These are phyloP conservation scores for Brenthis daphne DNA, from an alignment of 2,888 invertebrate species.

Conservation along the genomic window DNA sequence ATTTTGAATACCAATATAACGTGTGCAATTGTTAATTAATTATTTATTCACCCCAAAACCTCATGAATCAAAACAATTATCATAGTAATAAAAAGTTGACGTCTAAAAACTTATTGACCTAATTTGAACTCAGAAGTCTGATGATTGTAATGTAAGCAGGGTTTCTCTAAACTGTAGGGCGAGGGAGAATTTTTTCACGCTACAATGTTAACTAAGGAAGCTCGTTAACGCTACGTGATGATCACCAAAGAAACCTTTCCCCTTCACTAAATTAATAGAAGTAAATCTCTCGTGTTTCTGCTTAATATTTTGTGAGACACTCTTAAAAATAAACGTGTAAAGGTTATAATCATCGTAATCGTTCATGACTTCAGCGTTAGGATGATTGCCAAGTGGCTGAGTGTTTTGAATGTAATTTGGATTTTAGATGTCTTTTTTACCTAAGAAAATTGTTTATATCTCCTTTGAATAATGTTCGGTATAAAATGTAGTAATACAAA, in stretches of 20 bases:
- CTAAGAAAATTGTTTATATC: constrained; percentile 18
- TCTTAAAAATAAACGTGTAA: constrained; percentile 38
- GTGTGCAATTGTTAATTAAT: not conserved
- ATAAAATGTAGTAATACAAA: not conserved
- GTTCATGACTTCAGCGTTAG: constrained; percentile 38
- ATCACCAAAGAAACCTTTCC: constrained; percentile 67
- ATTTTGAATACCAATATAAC: too few species aligned
- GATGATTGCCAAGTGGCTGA: constrained; percentile 39
- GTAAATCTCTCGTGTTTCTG: constrained; percentile 54
- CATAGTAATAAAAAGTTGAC: constrained; percentile 24
- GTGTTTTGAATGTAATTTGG: constrained; percentile 32
- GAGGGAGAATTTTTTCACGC: constrained; percentile 73
- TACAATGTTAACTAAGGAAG: constrained; percentile 73
- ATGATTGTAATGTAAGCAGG: constrained; percentile 37
- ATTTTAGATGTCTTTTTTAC: constrained; percentile 29
- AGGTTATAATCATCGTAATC: constrained; percentile 38
- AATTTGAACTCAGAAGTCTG: constrained; percentile 25
- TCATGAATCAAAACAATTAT: constrained; percentile 20
- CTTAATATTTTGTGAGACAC: constrained; percentile 34
- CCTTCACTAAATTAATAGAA: constrained; percentile 65
- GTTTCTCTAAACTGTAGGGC: constrained; percentile 33
- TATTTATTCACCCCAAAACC: constrained; percentile 1
- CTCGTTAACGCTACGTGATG: constrained; percentile 79
- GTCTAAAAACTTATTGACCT: constrained; percentile 28
- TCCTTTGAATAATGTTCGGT: constrained; percentile 1